Conservation (phyloP, 2,113 vertebrate species). For the Murina feae region DNA sequence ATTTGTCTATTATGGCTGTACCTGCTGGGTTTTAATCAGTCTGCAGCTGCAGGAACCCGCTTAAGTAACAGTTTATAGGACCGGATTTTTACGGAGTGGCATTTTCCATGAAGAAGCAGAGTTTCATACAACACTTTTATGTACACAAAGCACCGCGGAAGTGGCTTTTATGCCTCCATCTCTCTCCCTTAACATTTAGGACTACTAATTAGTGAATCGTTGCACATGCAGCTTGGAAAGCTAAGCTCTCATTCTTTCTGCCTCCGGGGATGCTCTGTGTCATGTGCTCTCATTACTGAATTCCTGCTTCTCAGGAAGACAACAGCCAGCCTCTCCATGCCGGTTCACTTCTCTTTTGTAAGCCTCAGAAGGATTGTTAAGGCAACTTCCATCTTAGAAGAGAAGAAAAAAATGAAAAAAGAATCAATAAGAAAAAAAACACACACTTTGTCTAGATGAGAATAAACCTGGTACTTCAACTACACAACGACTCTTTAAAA, state of each 20-base stretch:
- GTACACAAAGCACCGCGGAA: conserved; percentile 74
- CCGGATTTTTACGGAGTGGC: conserved; percentile 66
- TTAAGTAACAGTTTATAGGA: conserved; percentile 75
- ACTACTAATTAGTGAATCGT: conserved; percentile 78
- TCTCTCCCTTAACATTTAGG: conserved; percentile 67
- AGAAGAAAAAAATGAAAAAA: not conserved
- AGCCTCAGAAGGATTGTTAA: conserved; percentile 55
- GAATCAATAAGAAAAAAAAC: not conserved
- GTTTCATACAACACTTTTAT: conserved; percentile 72
- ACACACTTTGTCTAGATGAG: not conserved
- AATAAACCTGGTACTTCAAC: conserved; percentile 42
- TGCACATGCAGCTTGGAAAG: conserved; percentile 70
- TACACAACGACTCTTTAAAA: not conserved
- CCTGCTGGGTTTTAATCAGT: conserved; percentile 83
- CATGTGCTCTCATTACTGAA: conserved; percentile 58
- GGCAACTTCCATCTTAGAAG: conserved; percentile 49
- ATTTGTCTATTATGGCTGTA: conserved; percentile 83
- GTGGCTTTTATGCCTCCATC: conserved; percentile 31
- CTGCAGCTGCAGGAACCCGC: conserved; percentile 76
- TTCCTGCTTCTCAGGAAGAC: conserved; percentile 59
- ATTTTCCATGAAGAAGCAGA: conserved; percentile 49
- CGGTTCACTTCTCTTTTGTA: conserved; percentile 64
- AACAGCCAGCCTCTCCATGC: conserved; percentile 54
- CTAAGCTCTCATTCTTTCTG: conserved; percentile 64
- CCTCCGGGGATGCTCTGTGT: conserved; percentile 63